Conservation (phyloP, 2,113 vertebrate genomes). For the Mobula hypostoma region DNA sequence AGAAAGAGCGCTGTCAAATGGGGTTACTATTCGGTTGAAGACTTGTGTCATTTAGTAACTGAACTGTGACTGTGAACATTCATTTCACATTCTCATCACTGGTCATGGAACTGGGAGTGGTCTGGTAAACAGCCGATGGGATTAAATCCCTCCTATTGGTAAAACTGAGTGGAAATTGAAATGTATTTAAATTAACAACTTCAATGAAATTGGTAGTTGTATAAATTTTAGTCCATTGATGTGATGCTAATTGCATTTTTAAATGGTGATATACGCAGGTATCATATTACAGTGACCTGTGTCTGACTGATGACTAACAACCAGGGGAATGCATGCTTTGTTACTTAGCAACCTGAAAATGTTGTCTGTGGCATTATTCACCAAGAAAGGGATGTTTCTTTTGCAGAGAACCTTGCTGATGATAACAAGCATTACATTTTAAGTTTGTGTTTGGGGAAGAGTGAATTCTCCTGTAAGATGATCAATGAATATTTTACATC, state of each 20-base stretch:
- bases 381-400: no score
- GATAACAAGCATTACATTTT: background rate
- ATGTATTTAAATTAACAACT: background rate
- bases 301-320: background rate
- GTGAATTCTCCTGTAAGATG: background rate
- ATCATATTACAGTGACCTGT: background rate
- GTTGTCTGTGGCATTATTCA: background rate
- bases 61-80: slow-evolving; percentile 22
- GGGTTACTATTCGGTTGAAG: background rate
- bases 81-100: background rate
- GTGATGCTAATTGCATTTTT: background rate
- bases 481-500: background rate
- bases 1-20: background rate
- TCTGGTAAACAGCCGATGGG: background rate
- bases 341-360: slow-evolving; percentile 27
- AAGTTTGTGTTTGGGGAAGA: background rate
- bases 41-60: slow-evolving; percentile 1
- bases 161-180: background rate
- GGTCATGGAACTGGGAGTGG: background rate
- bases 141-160: no score
- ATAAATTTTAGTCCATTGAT: background rate
- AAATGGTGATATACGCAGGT: background rate
- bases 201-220: background rate
- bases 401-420: no score
- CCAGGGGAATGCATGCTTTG: background rate